Evolutionary conservation across 2,888 invertebrate species (phyloP).

Genomic region (Rhagium mordax): DNA sequence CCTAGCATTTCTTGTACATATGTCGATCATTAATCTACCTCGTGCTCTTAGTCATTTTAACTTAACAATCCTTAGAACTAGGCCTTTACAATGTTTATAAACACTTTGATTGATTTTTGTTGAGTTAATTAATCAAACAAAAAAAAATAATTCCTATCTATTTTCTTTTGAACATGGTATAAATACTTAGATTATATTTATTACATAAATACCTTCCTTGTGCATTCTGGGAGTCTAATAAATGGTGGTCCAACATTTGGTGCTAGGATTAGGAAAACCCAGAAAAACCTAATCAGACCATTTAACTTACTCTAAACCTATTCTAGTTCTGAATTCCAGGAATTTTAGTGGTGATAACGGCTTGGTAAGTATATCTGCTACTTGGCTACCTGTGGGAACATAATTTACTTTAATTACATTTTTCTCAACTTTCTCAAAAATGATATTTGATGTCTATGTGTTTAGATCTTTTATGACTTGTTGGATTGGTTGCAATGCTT

Average conservation of each 20-base stretch:
- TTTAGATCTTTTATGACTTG: background rate
- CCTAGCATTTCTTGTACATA: no score
- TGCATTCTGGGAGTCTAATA: background rate
- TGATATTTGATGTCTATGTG: background rate
- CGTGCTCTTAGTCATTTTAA: no score
- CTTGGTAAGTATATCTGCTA: background rate
- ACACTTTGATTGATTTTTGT: no score
- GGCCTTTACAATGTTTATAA: no score
- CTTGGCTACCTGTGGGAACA: background rate
- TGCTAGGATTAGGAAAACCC: slow-evolving; percentile 1
- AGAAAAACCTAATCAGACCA: slow-evolving; percentile 7
- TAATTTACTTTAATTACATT: background rate
- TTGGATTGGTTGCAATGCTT: background rate
- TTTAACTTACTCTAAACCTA: background rate
- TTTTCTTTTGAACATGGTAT: no score
- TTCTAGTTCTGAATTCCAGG: background rate
- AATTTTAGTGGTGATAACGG: background rate
- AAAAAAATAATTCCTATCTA: no score
- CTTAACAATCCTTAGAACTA: no score
- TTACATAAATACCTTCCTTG: no score
- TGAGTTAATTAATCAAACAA: no score
- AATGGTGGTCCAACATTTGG: background rate
- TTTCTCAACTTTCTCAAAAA: background rate
- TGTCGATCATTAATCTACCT: no score
- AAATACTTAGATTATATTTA: no score